A percentile compares a stretch with the other conserved stretches of the same genome.
Conservation (phyloP, 2,113 vertebrate species). For the Callorhinus ursinus region DNA sequence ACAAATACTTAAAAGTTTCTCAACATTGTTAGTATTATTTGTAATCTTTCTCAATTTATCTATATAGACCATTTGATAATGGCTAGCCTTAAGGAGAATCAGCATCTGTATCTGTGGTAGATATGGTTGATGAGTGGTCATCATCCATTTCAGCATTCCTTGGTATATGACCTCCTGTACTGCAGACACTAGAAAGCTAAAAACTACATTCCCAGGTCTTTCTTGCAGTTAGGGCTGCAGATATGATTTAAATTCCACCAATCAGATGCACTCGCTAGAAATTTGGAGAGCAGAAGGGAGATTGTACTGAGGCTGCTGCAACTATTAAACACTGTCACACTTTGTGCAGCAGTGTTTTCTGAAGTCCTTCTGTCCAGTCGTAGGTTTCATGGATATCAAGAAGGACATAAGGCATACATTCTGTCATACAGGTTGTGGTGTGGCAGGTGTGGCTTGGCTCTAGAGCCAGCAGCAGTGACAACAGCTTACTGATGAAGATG, state of each 20-base stretch:
- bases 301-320: background rate
- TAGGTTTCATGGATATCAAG: background rate
- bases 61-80: background rate
- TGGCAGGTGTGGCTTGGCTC: background rate
- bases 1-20: background rate
- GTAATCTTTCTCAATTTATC: background rate
- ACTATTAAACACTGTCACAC: background rate
- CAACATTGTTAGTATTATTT: background rate
- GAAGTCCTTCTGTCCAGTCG: background rate
- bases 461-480: background rate
- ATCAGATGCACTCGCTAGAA: background rate
- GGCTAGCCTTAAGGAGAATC: background rate
- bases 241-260: background rate
- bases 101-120: background rate
- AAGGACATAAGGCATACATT: background rate
- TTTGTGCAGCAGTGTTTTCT: background rate
- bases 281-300: background rate
- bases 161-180: background rate
- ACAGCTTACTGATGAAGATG: background rate
- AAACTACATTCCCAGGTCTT: background rate
- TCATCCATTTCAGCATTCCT: background rate
- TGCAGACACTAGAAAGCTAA: background rate
- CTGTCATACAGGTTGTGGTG: background rate
- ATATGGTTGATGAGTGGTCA: background rate
- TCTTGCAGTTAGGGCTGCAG: background rate